These are phyloP conservation scores for Chloropsis hardwickii DNA, from an alignment of 2,113 vertebrate species.

Conservation along the genomic window DNA sequence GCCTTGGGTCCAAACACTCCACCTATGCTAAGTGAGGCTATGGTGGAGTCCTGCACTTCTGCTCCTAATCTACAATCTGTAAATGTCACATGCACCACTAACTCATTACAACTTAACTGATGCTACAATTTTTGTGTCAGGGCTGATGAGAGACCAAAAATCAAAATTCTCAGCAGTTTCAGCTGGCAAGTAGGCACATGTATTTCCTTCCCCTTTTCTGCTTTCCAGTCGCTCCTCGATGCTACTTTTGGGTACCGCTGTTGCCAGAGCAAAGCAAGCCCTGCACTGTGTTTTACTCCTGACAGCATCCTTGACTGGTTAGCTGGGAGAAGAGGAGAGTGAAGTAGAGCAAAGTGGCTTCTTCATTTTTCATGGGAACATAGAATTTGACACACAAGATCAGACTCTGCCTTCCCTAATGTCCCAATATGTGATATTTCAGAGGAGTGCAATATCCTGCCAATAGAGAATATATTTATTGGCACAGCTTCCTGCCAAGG, in stretches of 20 bases:
- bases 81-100: constrained; percentile 29
- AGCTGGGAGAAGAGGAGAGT: neutral
- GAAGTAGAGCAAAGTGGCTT: neutral
- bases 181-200: neutral
- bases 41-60: neutral
- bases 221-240: neutral
- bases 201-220: neutral
- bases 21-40: accelerated
- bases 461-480: constrained; percentile 51
- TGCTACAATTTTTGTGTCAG: constrained; percentile 60
- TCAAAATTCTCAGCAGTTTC: constrained; percentile 58
- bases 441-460: constrained; percentile 38
- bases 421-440: constrained; percentile 52
- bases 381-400: constrained; percentile 34
- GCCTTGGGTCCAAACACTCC: neutral
- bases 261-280: neutral
- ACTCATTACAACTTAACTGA: constrained; percentile 53
- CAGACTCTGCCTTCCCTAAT: constrained; percentile 39
- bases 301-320: neutral
- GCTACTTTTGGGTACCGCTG: neutral
- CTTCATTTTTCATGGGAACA: constrained; percentile 41
- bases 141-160: constrained; percentile 62
- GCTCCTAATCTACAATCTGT: neutral
- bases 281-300: neutral
- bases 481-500: neutral